A percentile compares a stretch with the other conserved stretches of the same genome.
phyloP scores from a whole-genome alignment of 2,113 vertebrate genomes.

The Acanthisitta chloris region DNA sequence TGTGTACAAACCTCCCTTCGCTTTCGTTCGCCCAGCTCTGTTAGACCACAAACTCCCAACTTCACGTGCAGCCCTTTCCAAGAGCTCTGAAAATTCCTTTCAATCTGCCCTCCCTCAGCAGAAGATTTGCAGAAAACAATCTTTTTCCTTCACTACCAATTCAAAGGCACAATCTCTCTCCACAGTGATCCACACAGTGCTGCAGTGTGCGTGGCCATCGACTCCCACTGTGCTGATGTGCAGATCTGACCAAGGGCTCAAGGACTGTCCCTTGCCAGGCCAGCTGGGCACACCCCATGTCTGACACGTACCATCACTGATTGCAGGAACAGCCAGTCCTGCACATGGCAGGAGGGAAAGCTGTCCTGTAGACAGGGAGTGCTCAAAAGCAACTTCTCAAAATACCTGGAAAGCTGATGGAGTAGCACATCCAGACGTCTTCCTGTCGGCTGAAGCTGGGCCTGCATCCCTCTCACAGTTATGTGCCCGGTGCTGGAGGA shows the following conservation, averaged over 20 bases:
- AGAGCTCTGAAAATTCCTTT: neutral
- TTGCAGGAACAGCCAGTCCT: neutral
- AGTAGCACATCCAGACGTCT: neutral
- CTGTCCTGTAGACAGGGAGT: neutral
- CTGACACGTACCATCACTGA: neutral
- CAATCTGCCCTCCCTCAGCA: neutral
- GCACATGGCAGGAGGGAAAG: neutral
- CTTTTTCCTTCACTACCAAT: neutral
- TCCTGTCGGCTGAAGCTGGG: neutral
- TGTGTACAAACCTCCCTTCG: neutral
- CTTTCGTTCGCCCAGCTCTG: neutral
- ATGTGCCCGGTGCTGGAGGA: accelerated
- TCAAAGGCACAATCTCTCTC: neutral
- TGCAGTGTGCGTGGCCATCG: neutral
- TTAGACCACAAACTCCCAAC: neutral
- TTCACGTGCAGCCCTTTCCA: neutral
- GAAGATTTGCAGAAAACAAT: neutral
- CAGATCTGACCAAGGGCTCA: neutral
- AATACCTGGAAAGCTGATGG: neutral
- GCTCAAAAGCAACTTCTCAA: neutral
- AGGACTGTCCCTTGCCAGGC: too few species aligned
- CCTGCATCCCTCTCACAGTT: accelerated
- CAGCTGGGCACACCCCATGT: neutral
- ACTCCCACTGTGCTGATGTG: neutral
- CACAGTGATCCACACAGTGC: neutral